Evolutionary conservation across 2,113 vertebrate species (phyloP).

Genomic region (Prunella fulvescens): DNA sequence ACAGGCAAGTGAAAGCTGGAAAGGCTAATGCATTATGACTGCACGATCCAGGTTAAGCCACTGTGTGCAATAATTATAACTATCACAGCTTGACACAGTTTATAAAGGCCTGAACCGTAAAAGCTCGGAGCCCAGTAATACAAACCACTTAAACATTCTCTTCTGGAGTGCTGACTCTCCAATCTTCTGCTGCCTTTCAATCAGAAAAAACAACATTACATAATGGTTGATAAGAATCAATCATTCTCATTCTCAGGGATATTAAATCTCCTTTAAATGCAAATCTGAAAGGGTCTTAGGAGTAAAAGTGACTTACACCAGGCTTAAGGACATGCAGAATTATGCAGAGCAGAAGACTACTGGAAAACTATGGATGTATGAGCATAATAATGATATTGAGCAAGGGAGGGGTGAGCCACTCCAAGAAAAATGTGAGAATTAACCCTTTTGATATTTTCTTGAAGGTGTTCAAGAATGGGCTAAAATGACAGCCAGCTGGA

Average conservation of each 20-base stretch:
- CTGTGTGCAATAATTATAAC: constrained; percentile 28
- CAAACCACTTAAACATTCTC: background rate
- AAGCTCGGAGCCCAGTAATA: background rate
- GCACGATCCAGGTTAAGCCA: constrained; percentile 18
- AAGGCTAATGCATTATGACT: constrained; percentile 38
- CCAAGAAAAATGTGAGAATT: background rate
- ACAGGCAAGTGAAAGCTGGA: background rate
- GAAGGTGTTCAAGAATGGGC: background rate
- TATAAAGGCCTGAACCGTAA: constrained; percentile 12
- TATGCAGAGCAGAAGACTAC: background rate
- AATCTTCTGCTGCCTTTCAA: background rate
- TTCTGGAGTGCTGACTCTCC: background rate
- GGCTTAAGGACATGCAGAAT: background rate
- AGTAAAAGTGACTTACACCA: background rate
- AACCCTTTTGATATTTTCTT: background rate
- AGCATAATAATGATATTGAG: background rate
- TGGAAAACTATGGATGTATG: background rate
- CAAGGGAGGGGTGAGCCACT: background rate
- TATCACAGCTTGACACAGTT: constrained; percentile 25
- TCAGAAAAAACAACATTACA: background rate
- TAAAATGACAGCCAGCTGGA: background rate
- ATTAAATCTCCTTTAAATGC: background rate
- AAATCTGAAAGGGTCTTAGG: background rate
- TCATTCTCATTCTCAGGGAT: background rate
- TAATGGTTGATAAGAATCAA: background rate